A percentile compares a stretch with the other conserved stretches of the same genome.
Evolutionary conservation across 2,797 vertebrate genomes (phyloP).

Genomic region (Anolis apletophallus): DNA sequence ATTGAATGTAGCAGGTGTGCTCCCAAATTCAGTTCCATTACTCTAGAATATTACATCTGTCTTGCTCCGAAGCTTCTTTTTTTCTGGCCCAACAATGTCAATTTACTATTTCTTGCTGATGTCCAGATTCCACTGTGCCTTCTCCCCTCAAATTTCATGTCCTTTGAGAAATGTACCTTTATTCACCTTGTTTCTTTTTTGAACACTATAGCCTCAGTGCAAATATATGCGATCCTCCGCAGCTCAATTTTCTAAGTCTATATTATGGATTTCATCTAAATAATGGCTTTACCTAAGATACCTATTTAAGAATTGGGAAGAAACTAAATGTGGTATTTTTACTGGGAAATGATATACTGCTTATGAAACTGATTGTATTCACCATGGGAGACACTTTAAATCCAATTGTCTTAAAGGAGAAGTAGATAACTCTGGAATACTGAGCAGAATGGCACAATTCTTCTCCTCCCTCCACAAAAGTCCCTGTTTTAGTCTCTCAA

Average conservation of each 20-base stretch:
- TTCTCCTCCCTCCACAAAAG: not conserved
- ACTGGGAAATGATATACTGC: conserved; percentile 9
- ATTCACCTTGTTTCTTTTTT: not conserved
- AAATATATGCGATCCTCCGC: not conserved
- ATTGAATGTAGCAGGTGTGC: not conserved
- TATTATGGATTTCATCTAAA: conserved; percentile 43
- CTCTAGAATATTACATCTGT: not conserved
- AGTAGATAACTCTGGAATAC: conserved; percentile 39
- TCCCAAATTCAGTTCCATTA: not conserved
- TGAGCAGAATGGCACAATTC: not conserved
- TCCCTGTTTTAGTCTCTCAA: not conserved
- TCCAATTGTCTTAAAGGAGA: conserved; percentile 58
- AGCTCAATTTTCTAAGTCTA: not conserved
- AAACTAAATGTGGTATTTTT: conserved; percentile 46
- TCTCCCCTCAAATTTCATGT: not conserved
- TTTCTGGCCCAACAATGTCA: not conserved
- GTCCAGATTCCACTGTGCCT: not conserved
- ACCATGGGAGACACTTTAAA: conserved; percentile 53
- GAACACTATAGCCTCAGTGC: not conserved
- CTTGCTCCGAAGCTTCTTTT: not conserved
- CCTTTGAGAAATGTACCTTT: not conserved
- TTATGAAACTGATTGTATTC: conserved; percentile 47
- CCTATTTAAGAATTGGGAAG: not conserved
- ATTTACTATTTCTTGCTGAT: not conserved
- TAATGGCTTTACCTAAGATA: conserved; percentile 44